phyloP scores from a whole-genome alignment of 2,888 invertebrate species.

The Frankliniella intonsa region DNA sequence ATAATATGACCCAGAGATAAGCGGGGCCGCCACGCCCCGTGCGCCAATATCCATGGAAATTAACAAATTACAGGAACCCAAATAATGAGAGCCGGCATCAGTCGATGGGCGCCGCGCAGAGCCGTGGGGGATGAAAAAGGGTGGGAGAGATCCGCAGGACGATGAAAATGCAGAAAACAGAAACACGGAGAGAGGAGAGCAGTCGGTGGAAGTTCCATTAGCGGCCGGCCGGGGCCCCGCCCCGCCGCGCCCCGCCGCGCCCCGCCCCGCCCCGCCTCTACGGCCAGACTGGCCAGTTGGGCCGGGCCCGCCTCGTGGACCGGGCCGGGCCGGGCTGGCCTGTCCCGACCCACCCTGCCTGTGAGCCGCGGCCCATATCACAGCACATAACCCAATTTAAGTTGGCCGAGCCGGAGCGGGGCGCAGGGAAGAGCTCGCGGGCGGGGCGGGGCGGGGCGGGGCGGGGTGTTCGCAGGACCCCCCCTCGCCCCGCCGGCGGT shows the following conservation, averaged over 20 bases:
- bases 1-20: no score
- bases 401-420: background rate
- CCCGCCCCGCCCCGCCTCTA: background rate
- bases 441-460: no score
- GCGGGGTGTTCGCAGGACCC: no score
- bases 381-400: conserved; percentile 25
- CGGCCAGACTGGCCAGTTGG: background rate
- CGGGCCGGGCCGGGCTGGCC: background rate
- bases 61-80: background rate
- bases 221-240: background rate
- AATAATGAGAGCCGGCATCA: background rate
- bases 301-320: background rate
- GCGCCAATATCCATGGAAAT: background rate
- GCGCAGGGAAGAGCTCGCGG: background rate
- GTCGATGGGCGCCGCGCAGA: no score
- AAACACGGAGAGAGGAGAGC: background rate
- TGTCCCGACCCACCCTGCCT: background rate
- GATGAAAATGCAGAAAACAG: background rate
- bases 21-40: no score
- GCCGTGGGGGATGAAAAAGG: no score
- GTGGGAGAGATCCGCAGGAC: no score
- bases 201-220: background rate
- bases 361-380: background rate
- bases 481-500: no score
- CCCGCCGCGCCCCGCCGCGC: background rate